These are phyloP conservation scores for Sussaba pulchella DNA, from an alignment of 2,888 invertebrate species.

Conservation along the genomic window DNA sequence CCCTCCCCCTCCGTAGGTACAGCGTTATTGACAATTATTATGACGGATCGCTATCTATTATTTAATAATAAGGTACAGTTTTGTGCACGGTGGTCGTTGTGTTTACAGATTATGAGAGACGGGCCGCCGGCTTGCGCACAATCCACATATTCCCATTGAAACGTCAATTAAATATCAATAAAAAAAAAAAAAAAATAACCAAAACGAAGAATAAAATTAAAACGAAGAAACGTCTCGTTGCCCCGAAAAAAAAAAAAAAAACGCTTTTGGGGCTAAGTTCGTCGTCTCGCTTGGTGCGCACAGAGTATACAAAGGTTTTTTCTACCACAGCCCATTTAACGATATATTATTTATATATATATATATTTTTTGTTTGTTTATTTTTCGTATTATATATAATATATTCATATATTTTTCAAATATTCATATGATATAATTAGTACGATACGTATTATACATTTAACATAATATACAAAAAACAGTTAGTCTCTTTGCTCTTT, in stretches of 20 bases:
- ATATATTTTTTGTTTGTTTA: too few relatives aligned
- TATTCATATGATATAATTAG: slow-evolving; percentile 63
- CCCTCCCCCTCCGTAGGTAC: slow-evolving; percentile 72
- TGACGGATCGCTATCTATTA: slow-evolving; percentile 76
- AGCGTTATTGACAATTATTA: slow-evolving; percentile 81
- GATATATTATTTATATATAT: slow-evolving; percentile 74
- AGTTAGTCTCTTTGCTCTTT: slow-evolving; percentile 66
- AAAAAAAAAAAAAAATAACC: too few relatives aligned
- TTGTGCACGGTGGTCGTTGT: slow-evolving; percentile 82
- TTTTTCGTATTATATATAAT: slow-evolving; percentile 66
- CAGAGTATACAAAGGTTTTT: slow-evolving; percentile 80
- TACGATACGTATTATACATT: slow-evolving; percentile 68
- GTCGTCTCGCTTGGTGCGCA: slow-evolving; percentile 65
- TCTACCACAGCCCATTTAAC: slow-evolving; percentile 83
- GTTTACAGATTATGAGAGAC: slow-evolving; percentile 71
- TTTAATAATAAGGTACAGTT: slow-evolving; percentile 80
- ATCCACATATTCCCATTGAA: slow-evolving; percentile 53
- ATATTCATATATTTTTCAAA: slow-evolving; percentile 60
- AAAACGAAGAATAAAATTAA: too few relatives aligned
- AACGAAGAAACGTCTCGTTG: background rate
- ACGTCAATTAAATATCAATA: slow-evolving; percentile 45
- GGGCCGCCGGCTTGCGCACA: slow-evolving; percentile 48
- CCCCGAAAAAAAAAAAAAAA: slow-evolving; percentile 48
- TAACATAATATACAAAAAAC: slow-evolving; percentile 72
- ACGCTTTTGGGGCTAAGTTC: slow-evolving; percentile 29